Base-by-base conservation (phyloP, 2,888 invertebrate genomes). In the Barypeithes pellucidus region DNA sequence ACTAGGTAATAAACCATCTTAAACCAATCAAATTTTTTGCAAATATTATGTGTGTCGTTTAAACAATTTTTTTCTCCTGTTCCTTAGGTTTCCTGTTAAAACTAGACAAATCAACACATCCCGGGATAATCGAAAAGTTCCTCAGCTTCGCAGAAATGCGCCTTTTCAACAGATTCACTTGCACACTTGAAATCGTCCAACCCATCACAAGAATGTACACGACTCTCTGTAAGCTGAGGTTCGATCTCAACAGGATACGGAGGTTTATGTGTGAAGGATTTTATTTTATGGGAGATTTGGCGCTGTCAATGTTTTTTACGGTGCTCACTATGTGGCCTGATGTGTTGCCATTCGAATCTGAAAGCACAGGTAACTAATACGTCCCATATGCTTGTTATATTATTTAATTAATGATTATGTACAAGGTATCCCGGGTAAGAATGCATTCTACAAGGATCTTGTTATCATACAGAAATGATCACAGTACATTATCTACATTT, bases 291-390 rank as follows among this genome's bases (percentile, higher is more conserved):
- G 84, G 83, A 24, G 77, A 85, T 54, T 80, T 84, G 45, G 84
- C 86, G 12, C 72, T 85, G 8, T 80, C 84, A 16, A 77, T 86
- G 69, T 80, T 88, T 41, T 85, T 86, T 74, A 81, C 80, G 4
- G 84, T 85, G 41, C 77, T 88, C 11, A 85, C 83, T 18, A 84
- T 84, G 43, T 88, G 88, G 88, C 83, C 85, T 14, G 87, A 88
- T 81, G 82, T 87, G 22, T 77, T 88, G 20, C 88, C 88, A 8
- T 80, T 81, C 68, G 82, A 80, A 60, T 77, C 77, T 22, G 81
- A 73, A 47, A 12, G 11, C n/a, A 41, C 73, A 57, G 50, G 73
- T 73, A 29, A 29, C 29, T 7, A 7, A 29, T 29, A 29, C 9
- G 3, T 29, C 7, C 3, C n/a, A n/a, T n/a, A n/a, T n/a, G n/a